Conservation (phyloP, 2,113 vertebrate species). For the Nycticryphes semicollaris region DNA sequence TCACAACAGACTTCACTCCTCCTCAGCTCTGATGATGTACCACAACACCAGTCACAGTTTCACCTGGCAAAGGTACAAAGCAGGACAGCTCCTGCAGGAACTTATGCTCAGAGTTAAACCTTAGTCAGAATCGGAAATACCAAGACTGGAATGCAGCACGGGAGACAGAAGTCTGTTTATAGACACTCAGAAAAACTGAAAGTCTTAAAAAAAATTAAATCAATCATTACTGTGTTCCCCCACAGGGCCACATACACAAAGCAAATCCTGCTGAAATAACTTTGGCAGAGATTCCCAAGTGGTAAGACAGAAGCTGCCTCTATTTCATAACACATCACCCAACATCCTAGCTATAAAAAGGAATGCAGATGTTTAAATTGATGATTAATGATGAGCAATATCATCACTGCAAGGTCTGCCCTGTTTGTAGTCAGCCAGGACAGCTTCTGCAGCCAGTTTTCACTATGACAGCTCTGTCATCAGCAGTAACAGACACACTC, state of each 20-base stretch:
- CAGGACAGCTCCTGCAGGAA: background rate
- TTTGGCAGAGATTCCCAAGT: background rate
- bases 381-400: background rate
- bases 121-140: background rate
- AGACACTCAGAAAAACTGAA: background rate
- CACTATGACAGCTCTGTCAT: background rate
- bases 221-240: slow-evolving; percentile 33
- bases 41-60: background rate
- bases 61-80: background rate
- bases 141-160: background rate
- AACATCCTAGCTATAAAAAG: background rate
- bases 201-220: background rate
- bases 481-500: background rate
- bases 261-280: background rate
- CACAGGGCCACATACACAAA: background rate
- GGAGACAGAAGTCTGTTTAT: background rate
- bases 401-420: background rate
- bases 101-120: background rate
- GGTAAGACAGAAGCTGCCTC: background rate
- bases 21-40: background rate
- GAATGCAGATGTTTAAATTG: background rate
- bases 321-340: background rate
- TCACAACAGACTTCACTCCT: background rate
- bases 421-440: background rate
- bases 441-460: background rate